Base-by-base conservation (phyloP, 2,888 invertebrate species). In the Pristionchus exspectatus region DNA sequence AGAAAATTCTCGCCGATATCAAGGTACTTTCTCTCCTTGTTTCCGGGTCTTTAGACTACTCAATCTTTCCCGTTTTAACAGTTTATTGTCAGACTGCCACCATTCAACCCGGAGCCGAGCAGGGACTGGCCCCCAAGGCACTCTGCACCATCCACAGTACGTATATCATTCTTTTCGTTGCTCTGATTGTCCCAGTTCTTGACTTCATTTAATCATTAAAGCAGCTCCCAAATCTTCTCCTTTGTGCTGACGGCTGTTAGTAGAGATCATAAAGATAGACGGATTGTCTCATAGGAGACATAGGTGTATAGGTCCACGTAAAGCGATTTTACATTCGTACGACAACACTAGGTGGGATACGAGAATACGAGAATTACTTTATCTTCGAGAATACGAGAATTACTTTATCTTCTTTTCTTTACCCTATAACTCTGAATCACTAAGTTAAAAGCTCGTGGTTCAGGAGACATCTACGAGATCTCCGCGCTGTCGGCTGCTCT, bases 401-500 rank as follows among this genome's bases (percentile, higher is more conserved):
- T n/a, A n/a, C n/a, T n/a, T n/a, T n/a, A n/a, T n/a, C n/a, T n/a
- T n/a, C n/a, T n/a, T n/a, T n/a, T n/a, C n/a, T n/a, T n/a, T n/a
- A n/a, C n/a, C n/a, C 27, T 44, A 3, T 83, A 50, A 83, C 14
- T 44, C 56, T 12, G 9, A 33, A 83, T 21, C 95, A 50, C n/a
- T n/a, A n/a, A n/a, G n/a, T n/a, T n/a, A n/a, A n/a, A n/a, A n/a
- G n/a, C n/a, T n/a, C n/a, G n/a, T n/a, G n/a, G n/a, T n/a, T n/a
- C 94, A 96, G 96, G 97, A 93, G 98, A 98, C 95, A 97, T 98
- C 90, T 96, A 99, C 88, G 99, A 99, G 96, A 98, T 98, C 92
- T 98, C 98, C 83, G 98, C 98, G 3, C 98, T 98, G 95, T 98
- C 98, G 97, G 98, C 98, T 92, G 98, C 99, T 90, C 97, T 97